phyloP scores from a whole-genome alignment of 2,888 invertebrate genomes.

The Oligia latruncula region DNA sequence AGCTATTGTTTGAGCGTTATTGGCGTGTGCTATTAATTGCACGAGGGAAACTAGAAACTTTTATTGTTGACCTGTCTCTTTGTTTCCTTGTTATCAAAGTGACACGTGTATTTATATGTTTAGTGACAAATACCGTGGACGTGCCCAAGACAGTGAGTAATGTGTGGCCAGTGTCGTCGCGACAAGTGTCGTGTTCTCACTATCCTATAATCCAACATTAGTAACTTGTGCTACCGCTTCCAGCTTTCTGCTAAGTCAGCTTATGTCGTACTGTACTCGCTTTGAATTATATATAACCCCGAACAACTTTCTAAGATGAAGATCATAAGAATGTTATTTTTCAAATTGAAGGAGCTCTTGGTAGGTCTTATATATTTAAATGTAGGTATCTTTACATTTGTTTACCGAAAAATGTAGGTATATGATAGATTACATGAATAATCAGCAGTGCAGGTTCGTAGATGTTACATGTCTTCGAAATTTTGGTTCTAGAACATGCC shows the following conservation, averaged over 20 bases:
- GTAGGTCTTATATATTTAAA: slow-evolving; percentile 5
- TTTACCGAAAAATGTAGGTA: neutral
- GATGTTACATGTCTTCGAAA: neutral
- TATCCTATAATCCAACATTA: slow-evolving; percentile 63
- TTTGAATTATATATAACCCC: slow-evolving; percentile 49
- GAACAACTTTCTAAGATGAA: slow-evolving; percentile 46
- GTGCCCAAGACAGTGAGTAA: slow-evolving; percentile 68
- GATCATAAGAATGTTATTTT: slow-evolving; percentile 40
- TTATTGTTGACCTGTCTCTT: slow-evolving; percentile 35
- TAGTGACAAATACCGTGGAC: slow-evolving; percentile 56
- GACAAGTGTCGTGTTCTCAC: slow-evolving; percentile 55
- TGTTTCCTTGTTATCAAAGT: slow-evolving; percentile 36
- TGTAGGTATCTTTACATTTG: neutral
- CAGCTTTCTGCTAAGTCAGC: slow-evolving; percentile 63
- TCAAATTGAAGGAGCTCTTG: slow-evolving; percentile 10
- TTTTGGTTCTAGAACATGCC: neutral
- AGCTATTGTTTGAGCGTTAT: slow-evolving; percentile 31
- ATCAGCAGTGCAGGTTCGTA: neutral
- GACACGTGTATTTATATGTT: slow-evolving; percentile 50
- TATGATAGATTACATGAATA: neutral
- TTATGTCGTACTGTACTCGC: slow-evolving; percentile 30
- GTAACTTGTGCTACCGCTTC: slow-evolving; percentile 52
- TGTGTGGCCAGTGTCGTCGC: slow-evolving; percentile 54
- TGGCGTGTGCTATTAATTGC: slow-evolving; percentile 42
- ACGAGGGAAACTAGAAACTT: slow-evolving; percentile 23